Conservation (phyloP, 2,888 invertebrate genomes). For the Atrina japonica region DNA sequence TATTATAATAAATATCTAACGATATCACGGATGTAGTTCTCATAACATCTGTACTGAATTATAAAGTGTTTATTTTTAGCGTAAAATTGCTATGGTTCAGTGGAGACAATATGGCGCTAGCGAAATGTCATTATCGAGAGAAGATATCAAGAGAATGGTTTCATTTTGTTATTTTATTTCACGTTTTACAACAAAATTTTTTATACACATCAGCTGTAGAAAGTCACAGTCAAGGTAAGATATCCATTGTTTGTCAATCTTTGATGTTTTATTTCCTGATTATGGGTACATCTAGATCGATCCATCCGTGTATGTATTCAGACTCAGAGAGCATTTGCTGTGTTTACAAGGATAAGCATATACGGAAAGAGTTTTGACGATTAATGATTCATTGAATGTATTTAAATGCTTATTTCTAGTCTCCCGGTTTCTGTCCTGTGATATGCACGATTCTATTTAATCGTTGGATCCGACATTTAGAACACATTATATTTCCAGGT, state of each 20-base stretch:
- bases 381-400: no score
- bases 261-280: no score
- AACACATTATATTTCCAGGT: no score
- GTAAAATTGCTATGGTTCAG: constrained; percentile 7
- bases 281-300: no score
- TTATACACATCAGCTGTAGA: constrained; percentile 76
- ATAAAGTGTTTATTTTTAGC: no score
- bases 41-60: no score
- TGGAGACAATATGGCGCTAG: constrained; percentile 76
- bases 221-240: constrained; percentile 80
- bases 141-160: constrained; percentile 74
- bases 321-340: neutral
- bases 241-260: neutral
- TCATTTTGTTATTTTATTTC: constrained; percentile 76
- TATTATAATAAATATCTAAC: no score
- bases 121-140: constrained; percentile 72
- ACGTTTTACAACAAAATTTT: constrained; percentile 74
- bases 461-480: no score
- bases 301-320: neutral
- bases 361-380: no score
- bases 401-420: neutral
- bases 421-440: constrained; percentile 5
- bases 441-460: no score
- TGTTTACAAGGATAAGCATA: no score
- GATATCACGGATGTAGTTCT: no score